These are phyloP conservation scores for Callipepla californica DNA, from an alignment of 2,113 vertebrate species.

Conservation along the genomic window DNA sequence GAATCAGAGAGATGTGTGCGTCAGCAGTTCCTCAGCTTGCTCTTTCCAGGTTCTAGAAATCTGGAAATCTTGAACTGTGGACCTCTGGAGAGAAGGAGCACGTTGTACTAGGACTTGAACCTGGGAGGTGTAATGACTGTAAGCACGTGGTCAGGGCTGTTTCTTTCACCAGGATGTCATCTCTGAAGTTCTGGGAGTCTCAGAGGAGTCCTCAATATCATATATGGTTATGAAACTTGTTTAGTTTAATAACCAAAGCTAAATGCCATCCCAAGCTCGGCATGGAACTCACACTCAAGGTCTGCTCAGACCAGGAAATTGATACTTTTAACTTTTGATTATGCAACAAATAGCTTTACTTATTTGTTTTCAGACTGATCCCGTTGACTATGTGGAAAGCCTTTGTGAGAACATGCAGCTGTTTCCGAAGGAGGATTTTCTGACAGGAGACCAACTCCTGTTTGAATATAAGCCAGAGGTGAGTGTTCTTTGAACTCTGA, in stretches of 20 bases:
- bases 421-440: slow-evolving; percentile 91
- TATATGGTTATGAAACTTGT: background rate
- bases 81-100: background rate
- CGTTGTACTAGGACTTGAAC: background rate
- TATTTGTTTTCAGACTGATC: slow-evolving; percentile 86
- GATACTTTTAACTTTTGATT: background rate
- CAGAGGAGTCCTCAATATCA: background rate
- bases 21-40: background rate
- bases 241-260: background rate
- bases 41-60: background rate
- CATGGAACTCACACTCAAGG: background rate
- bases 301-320: background rate
- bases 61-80: background rate
- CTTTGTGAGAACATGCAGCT: slow-evolving; percentile 98
- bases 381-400: slow-evolving; percentile 94
- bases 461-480: slow-evolving; percentile 92
- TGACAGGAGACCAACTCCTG: slow-evolving; percentile 95
- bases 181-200: background rate
- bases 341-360: background rate
- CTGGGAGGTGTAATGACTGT: background rate
- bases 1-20: background rate
- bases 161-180: background rate
- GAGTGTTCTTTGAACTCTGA: slow-evolving; percentile 38
- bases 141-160: background rate
- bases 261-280: background rate